Evolutionary conservation across 2,797 vertebrate genomes (phyloP), one percentile per base, ranked within the genome.

Genomic region (Pangasius larnaudii): DNA sequence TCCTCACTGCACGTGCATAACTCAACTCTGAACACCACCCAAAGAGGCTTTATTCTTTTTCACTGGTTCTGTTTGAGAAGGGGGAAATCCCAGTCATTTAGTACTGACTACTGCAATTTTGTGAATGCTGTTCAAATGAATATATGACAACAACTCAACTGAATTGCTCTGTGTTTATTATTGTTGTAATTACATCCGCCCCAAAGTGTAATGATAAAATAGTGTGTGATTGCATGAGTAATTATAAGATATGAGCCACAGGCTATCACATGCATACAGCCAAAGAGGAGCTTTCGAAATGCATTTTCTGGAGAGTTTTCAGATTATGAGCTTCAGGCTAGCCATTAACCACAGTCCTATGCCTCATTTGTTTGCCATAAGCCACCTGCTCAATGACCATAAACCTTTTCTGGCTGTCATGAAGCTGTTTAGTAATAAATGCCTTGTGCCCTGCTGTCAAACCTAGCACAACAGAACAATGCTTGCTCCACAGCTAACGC

Each of bases 301-400:
- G 75, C 67, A 77, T 87, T 42, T 49, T 81, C 65, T 84, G 72
- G 69, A 80, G 67, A 53, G 22, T 89, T 51, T 85, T 51, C 74
- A 80, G 87, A 39, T 74, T 79, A 24, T 65, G 2, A 36, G 49
- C 87, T 79, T 56, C 33, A 71, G 86, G 87, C 51, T 63, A 86
- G 81, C 56, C 71, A 72, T 87, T 90, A 83, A 59, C 74, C 49
- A 82, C 75, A 63, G 85, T 46, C 27, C 53, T 78, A 87, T 61
- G 59, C 74, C 88, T 86, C 74, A 89, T 69, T 77, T 82, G 71
- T 86, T 89, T 86, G 74, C 85, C 63, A 77, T 69, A 83, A 86
- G 72, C 85, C 87, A 89, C 74, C 71, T 89, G 82, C 74, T 89
- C 67, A 83, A 56, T 86, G 46, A 78, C 78, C 69, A 86, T 86